Conservation (phyloP, 2,888 invertebrate genomes). For the Psococerastis gibbosa region DNA sequence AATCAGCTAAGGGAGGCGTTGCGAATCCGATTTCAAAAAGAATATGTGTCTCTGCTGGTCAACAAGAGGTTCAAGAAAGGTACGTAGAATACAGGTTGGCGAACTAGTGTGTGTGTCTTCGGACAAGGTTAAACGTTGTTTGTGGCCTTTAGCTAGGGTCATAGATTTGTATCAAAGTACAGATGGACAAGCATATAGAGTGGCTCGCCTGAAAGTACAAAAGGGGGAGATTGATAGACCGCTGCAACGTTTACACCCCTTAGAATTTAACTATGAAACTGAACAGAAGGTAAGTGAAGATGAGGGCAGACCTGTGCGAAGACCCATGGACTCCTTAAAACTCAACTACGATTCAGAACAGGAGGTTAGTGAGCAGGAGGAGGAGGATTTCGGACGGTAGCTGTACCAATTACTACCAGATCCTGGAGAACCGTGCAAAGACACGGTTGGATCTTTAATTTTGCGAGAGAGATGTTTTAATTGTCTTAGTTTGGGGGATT, state of each 20-base stretch:
- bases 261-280: no score
- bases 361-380: no score
- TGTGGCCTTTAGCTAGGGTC: background rate
- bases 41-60: background rate
- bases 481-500: no score
- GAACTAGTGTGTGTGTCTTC: background rate
- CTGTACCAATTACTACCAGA: no score
- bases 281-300: no score
- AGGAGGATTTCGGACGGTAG: no score
- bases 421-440: no score
- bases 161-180: background rate
- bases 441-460: no score
- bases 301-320: no score
- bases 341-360: no score
- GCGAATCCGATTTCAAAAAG: background rate
- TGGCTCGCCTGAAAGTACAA: background rate
- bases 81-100: background rate
- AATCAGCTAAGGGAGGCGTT: background rate
- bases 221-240: background rate
- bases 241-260: background rate
- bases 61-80: background rate
- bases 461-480: no score
- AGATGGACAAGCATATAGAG: background rate
- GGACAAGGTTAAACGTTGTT: background rate
- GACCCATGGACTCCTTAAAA: no score